phyloP scores from a whole-genome alignment of 2,797 vertebrate genomes.

The Linurgus olivaceus region DNA sequence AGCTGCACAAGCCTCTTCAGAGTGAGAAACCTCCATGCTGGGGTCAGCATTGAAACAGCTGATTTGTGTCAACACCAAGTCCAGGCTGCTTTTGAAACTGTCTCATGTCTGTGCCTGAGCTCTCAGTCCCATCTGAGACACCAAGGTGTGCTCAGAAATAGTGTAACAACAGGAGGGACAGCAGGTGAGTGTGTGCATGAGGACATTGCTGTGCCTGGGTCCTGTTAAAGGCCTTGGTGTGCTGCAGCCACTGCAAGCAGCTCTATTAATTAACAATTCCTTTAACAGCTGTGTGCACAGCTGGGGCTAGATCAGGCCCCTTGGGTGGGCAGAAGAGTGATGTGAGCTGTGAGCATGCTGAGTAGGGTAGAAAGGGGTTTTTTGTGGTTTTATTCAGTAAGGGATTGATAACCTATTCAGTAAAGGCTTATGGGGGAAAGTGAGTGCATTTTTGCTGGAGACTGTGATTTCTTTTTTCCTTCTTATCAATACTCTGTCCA shows the following conservation, averaged over 20 bases:
- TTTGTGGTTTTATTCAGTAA: neutral
- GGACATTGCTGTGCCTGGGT: no score
- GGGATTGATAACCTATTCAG: neutral
- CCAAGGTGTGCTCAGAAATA: neutral
- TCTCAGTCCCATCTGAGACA: neutral
- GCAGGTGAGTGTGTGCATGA: neutral
- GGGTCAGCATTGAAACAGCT: neutral
- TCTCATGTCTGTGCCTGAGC: neutral
- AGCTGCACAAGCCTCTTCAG: neutral
- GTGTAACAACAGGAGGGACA: accelerated
- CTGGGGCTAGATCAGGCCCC: neutral
- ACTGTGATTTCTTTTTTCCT: neutral
- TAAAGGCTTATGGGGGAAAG: neutral
- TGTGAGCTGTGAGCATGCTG: accelerated
- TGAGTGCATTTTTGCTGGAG: neutral
- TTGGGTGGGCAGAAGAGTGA: neutral
- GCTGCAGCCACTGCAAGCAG: neutral
- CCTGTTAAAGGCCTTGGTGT: neutral
- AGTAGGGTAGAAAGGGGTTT: neutral
- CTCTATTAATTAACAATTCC: neutral
- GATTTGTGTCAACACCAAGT: neutral
- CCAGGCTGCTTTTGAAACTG: neutral
- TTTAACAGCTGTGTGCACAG: neutral
- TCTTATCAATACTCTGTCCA: neutral
- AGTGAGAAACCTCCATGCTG: neutral